A percentile compares a stretch with the other conserved stretches of the same genome.
Conservation (phyloP, 2,888 invertebrate genomes). For the Xanthorhoe designata region DNA sequence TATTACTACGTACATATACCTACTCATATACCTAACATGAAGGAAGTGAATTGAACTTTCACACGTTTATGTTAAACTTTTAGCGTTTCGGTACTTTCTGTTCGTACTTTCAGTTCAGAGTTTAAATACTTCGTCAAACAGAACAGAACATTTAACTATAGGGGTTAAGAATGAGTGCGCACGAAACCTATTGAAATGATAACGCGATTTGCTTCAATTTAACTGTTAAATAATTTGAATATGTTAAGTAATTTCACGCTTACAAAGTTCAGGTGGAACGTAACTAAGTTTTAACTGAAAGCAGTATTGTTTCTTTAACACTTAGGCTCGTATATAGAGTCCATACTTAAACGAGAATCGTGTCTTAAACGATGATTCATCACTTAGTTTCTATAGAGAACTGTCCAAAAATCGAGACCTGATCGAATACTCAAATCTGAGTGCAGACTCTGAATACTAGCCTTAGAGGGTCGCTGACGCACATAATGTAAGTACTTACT, state of each 20-base stretch:
- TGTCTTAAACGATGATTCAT: too few species aligned
- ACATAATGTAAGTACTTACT: background rate
- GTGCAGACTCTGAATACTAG: too few species aligned
- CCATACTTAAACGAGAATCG: too few species aligned
- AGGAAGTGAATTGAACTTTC: background rate
- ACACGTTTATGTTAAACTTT: background rate
- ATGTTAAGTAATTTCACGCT: constrained; percentile 43
- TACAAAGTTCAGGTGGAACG: constrained; percentile 30
- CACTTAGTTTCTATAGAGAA: too few species aligned
- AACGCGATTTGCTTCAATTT: constrained; percentile 47
- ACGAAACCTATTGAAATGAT: constrained; percentile 32
- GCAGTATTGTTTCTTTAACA: background rate
- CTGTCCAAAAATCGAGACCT: too few species aligned
- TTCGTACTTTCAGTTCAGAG: constrained; percentile 19
- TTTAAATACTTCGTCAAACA: constrained; percentile 10
- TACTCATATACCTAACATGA: background rate
- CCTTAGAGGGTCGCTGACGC: background rate
- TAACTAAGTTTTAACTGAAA: constrained; percentile 9
- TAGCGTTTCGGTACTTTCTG: background rate
- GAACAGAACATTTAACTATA: constrained; percentile 30
- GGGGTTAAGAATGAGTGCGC: constrained; percentile 20
- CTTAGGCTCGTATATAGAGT: too few species aligned
- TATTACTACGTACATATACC: too few species aligned
- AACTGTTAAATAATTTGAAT: constrained; percentile 55
- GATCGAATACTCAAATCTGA: too few species aligned